Evolutionary conservation across 2,888 invertebrate species (phyloP).

Genomic region (Ptychoptera albimana): DNA sequence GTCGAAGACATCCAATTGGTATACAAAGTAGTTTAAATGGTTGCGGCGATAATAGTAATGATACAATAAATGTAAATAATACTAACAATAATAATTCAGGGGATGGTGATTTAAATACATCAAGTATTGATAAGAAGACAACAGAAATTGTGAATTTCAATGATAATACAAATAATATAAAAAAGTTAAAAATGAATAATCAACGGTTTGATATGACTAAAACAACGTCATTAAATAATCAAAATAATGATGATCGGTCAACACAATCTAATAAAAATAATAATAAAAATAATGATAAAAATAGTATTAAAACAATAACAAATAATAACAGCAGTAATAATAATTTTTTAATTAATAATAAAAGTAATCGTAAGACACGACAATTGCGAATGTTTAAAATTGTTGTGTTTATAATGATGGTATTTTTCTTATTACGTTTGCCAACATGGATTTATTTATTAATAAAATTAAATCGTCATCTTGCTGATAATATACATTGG

Average conservation of each 20-base stretch:
- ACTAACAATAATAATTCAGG: neutral
- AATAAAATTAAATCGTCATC: slow-evolving; percentile 27
- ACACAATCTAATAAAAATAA: no score
- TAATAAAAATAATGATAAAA: no score
- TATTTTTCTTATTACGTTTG: slow-evolving; percentile 36
- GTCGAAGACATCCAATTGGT: slow-evolving; percentile 26
- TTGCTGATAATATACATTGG: slow-evolving; percentile 26
- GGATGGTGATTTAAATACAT: no score
- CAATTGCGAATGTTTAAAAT: slow-evolving; percentile 40
- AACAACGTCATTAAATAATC: no score
- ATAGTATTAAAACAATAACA: no score
- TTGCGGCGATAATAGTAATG: slow-evolving; percentile 5
- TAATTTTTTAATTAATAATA: slow-evolving; percentile 9
- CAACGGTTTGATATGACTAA: no score
- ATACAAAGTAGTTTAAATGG: neutral
- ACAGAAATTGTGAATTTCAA: no score
- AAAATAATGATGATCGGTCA: no score
- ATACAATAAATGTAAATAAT: slow-evolving; percentile 1
- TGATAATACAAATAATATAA: no score
- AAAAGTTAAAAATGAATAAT: no score
- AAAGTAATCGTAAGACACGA: slow-evolving; percentile 21
- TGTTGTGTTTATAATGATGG: slow-evolving; percentile 36
- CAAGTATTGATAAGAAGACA: no score
- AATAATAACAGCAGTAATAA: neutral
- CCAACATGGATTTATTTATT: slow-evolving; percentile 38